Percentiles rank a stretch among this genome's conserved stretches.
These are phyloP conservation scores for Cochlearius cochlearius DNA, from an alignment of 2,113 vertebrate genomes.

Conservation along the genomic window DNA sequence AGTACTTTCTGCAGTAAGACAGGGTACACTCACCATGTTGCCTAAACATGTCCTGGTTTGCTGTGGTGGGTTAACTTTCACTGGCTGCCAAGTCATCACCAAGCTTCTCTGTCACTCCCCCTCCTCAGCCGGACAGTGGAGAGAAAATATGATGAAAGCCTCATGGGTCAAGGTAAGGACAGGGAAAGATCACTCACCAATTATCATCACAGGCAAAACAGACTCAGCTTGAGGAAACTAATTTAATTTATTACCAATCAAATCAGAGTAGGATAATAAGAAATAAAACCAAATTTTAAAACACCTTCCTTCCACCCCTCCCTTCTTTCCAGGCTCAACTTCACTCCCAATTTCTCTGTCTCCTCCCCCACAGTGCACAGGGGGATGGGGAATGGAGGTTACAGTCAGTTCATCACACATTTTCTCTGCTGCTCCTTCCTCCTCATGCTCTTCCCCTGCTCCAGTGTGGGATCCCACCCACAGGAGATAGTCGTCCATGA, in stretches of 20 bases:
- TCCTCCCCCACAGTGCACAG: fast-evolving
- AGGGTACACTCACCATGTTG: background rate
- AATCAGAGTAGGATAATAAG: background rate
- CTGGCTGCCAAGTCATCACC: background rate
- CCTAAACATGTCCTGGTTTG: background rate
- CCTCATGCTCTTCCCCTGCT: fast-evolving
- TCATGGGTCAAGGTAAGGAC: background rate
- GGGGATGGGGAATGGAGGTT: fast-evolving
- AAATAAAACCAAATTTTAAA: background rate
- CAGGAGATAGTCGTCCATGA: background rate
- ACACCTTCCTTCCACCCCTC: background rate
- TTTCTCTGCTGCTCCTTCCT: background rate
- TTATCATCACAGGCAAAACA: background rate
- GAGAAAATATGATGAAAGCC: background rate
- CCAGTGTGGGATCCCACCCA: fast-evolving
- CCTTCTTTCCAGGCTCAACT: background rate
- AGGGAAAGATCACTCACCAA: background rate
- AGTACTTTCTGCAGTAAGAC: background rate
- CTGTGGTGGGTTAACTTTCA: background rate
- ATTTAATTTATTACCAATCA: background rate
- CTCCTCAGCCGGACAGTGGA: background rate
- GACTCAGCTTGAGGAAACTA: background rate
- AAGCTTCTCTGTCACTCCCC: background rate
- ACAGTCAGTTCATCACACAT: fast-evolving
- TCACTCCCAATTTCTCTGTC: background rate